Evolutionary conservation across 1,140 invertebrate genomes (phyloP), one percentile per base, ranked within the genome.

Genomic region (Drosophila equinoxialis): DNA sequence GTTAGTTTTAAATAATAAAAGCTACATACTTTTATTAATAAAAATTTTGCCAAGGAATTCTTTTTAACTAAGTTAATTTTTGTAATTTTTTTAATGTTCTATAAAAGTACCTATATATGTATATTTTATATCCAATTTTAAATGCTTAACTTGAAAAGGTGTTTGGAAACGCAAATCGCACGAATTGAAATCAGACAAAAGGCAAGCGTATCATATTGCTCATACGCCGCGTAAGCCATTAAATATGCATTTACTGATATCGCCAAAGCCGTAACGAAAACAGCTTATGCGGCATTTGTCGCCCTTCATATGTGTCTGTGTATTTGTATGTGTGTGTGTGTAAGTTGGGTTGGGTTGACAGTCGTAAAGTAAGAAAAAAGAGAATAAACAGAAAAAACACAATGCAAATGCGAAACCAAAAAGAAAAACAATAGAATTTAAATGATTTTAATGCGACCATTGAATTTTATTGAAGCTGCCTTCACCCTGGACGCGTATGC

Each of bases 371-470:
- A 58, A 51, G 13, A 23, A 51, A 51, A 23, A 23, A 51, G 20
- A 23, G 17, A 51, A 51, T 23, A 51, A 23, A 51, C 45, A 51
- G 17, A 51, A 51, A 61, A 65, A 82, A 65, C 65, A 74, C 65
- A 51, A 85, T 85, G 77, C 79, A 69, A 78, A 86, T 86, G 70
- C 48, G 61, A 62, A 69, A 66, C 62, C 59, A 54, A 73, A 70
- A 61, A 70, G 60, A 81, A 74, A 71, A 89, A 89, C 84, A 87
- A 87, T 87, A 89, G 83, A 87, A 87, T 87, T 87, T 87, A 87
- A 87, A 87, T 89, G 83, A 87, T 87, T 87, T 87, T 87, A 87
- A 87, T 87, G 84, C 83, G 83, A 68, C 78, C 84, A 89, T 87
- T 84, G 84, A 75, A 87, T 87, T 87, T 87, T 87, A 89, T 87